Conservation (phyloP, 53 echinoderm and acorn worm genomes). For the Luidia sarsii region DNA sequence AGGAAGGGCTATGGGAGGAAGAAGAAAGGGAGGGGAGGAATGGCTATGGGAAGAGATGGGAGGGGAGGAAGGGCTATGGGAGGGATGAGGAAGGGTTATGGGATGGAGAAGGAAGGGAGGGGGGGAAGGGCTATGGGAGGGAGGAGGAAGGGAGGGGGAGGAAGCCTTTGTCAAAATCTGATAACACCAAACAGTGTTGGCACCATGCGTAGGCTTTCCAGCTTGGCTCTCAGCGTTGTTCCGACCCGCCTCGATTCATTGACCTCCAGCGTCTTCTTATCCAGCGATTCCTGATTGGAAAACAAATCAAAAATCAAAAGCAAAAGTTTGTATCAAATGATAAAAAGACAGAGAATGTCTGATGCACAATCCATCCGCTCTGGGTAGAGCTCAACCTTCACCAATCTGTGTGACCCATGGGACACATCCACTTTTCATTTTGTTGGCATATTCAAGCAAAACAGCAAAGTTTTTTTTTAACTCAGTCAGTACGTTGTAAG, state of each 20-base stretch:
- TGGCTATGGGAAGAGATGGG: neutral
- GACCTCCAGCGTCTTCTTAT: conserved; percentile 60
- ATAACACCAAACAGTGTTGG: conserved; percentile 86
- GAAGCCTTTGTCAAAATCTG: conserved; percentile 59
- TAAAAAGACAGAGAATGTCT: too few species aligned
- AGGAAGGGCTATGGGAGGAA: too few species aligned
- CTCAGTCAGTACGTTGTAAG: too few species aligned
- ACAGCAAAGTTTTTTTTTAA: too few species aligned
- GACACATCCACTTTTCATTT: too few species aligned
- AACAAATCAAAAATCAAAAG: neutral
- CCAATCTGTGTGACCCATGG: too few species aligned
- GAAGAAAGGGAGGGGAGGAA: neutral
- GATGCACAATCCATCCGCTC: too few species aligned
- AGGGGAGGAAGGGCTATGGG: neutral
- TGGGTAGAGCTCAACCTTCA: too few species aligned
- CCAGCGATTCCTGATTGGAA: conserved; percentile 8
- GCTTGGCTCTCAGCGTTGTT: conserved; percentile 68
- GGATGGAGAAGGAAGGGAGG: neutral
- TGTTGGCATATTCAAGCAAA: too few species aligned
- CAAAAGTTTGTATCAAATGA: neutral
- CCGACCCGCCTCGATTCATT: conserved; percentile 75
- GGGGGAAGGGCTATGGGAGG: neutral
- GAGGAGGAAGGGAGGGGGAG: neutral
- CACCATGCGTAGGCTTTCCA: conserved; percentile 79
- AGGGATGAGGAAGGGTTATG: neutral